Conservation (phyloP, 2,113 vertebrate genomes). For the Todiramphus saurophagus region DNA sequence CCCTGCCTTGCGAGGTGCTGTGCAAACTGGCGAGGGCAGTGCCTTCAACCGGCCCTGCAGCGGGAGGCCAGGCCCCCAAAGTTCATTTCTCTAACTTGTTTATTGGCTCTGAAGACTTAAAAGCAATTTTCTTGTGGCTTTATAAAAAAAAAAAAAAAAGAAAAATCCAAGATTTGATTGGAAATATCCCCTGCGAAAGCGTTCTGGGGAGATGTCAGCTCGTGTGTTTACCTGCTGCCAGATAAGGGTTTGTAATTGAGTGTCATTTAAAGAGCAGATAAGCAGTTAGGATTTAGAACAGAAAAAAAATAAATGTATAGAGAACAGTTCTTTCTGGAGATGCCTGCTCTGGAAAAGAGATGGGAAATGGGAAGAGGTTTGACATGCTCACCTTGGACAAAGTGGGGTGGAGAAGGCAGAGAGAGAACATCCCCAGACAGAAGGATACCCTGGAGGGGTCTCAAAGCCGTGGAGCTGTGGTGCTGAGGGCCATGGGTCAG, state of each 20-base stretch:
- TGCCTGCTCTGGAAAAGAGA: background rate
- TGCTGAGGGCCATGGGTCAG: no score
- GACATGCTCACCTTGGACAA: rapidly evolving
- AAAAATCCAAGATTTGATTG: background rate
- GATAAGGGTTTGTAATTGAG: background rate
- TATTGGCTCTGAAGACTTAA: background rate
- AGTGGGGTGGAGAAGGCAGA: background rate
- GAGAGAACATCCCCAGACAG: background rate
- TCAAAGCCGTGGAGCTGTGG: no score
- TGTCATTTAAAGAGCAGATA: background rate
- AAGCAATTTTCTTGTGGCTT: background rate
- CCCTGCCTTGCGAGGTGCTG: rapidly evolving
- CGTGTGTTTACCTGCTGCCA: background rate
- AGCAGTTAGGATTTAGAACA: background rate
- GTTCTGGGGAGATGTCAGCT: background rate
- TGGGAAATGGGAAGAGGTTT: background rate
- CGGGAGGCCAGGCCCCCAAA: background rate
- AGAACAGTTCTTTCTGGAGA: background rate
- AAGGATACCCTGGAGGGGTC: no score
- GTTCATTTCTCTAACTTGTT: background rate
- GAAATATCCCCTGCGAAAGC: background rate
- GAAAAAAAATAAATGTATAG: background rate
- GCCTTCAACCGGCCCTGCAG: rapidly evolving
- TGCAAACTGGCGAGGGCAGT: rapidly evolving
- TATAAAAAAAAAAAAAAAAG: background rate